Conservation (phyloP, 2,888 invertebrate species). For the Leucophora obtusa region DNA sequence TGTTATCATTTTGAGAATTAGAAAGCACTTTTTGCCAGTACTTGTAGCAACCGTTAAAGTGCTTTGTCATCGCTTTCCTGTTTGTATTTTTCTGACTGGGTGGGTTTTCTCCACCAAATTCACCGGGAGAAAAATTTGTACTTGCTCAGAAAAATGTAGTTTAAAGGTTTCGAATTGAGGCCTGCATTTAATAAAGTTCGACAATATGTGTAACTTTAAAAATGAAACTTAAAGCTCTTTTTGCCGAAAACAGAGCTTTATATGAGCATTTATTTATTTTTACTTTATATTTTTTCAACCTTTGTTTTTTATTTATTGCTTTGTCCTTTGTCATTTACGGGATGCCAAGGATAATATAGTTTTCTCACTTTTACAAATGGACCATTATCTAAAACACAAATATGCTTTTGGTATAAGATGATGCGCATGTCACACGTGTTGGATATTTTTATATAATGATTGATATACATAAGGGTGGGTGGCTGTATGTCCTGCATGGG, state of each 20-base stretch:
- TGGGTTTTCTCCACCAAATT: too few relatives aligned
- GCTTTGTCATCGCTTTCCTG: too few relatives aligned
- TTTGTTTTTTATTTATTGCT: background rate
- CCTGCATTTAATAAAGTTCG: background rate
- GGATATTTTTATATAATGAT: constrained; percentile 71
- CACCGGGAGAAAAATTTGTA: too few relatives aligned
- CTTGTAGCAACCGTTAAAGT: too few relatives aligned
- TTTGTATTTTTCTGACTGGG: too few relatives aligned
- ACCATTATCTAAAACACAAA: constrained; percentile 27
- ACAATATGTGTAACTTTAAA: background rate
- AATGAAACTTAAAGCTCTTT: background rate
- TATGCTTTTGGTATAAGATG: constrained; percentile 23
- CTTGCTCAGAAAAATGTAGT: too few relatives aligned
- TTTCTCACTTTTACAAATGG: constrained; percentile 55
- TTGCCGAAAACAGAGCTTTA: background rate
- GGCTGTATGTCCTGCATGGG: constrained; percentile 1
- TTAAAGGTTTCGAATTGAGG: too few relatives aligned
- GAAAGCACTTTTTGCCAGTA: too few relatives aligned
- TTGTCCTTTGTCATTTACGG: background rate
- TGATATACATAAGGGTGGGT: constrained; percentile 69
- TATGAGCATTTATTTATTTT: background rate
- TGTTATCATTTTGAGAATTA: too few relatives aligned
- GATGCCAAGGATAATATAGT: constrained; percentile 22
- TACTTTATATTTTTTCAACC: background rate
- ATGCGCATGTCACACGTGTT: constrained; percentile 71